A percentile compares a stretch with the other conserved stretches of the same genome.
Conservation (phyloP, 92 coral and sea anemone species). For the Umimayanthus chanpuru region DNA sequence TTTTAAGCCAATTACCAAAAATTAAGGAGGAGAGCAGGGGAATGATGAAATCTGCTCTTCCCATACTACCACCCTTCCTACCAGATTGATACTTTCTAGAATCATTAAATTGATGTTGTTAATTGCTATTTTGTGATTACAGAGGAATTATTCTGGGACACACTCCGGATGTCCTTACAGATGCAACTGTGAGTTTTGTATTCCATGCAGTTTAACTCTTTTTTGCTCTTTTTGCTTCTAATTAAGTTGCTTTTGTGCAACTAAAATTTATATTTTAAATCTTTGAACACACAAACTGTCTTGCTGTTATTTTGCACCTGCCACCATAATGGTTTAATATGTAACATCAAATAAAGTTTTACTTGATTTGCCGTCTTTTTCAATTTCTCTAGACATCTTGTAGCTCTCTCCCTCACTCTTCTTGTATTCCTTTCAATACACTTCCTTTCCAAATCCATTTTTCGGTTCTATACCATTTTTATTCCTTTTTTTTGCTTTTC, state of each 20-base stretch:
- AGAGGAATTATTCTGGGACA: slow-evolving; percentile 74
- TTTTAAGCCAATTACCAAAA: too few species aligned
- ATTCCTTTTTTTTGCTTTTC: not conserved
- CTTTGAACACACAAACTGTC: too few species aligned
- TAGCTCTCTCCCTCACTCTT: not conserved
- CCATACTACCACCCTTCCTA: too few species aligned
- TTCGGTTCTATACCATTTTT: not conserved
- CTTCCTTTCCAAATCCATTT: not conserved
- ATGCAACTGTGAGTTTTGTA: slow-evolving; percentile 79
- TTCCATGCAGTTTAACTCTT: not conserved
- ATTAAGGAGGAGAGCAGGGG: too few species aligned
- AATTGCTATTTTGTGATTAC: not conserved
- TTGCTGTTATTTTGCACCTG: too few species aligned
- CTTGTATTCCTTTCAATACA: not conserved
- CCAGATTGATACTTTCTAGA: too few species aligned
- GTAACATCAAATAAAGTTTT: too few species aligned
- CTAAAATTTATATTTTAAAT: too few species aligned
- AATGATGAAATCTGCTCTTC: too few species aligned
- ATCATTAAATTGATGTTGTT: not conserved
- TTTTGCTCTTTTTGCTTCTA: not conserved
- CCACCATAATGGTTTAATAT: too few species aligned
- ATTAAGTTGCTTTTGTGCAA: not conserved
- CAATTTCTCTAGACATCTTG: too few species aligned
- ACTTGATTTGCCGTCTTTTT: too few species aligned
- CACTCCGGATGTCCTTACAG: slow-evolving; percentile 87